Percentiles rank a stretch among this genome's conserved stretches.
phyloP scores from a whole-genome alignment of 2,797 vertebrate species.

The Macroramphosus scolopax region DNA sequence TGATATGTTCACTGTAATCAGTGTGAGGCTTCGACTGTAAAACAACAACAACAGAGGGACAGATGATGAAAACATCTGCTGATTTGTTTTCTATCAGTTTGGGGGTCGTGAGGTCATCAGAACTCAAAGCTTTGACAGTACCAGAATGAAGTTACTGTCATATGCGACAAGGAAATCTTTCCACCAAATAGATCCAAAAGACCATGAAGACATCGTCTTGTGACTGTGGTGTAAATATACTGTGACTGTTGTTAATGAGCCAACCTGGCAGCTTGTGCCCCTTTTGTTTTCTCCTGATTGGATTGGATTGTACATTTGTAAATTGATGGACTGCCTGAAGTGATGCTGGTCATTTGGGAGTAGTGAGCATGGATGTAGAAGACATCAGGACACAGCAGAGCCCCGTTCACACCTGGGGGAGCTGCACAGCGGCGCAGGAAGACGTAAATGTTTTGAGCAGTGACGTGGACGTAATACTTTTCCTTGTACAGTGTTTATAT shows the following conservation, averaged over 20 bases:
- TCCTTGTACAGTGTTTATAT: conserved; percentile 13
- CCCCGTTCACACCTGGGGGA: no score
- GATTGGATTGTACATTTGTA: conserved; percentile 12
- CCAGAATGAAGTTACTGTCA: no score
- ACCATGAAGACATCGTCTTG: no score
- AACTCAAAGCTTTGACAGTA: no score
- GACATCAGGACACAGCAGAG: no score
- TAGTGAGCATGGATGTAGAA: conserved; percentile 46
- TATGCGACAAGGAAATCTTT: no score
- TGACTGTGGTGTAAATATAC: conserved; percentile 50
- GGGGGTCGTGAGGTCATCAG: no score
- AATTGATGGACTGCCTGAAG: conserved; percentile 41
- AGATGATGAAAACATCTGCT: neutral
- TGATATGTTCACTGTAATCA: conserved; percentile 26
- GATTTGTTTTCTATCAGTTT: conserved; percentile 3
- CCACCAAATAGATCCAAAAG: conserved; percentile 20
- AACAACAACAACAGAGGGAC: conserved; percentile 5
- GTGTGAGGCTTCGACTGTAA: conserved; percentile 10
- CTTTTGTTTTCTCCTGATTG: conserved; percentile 40
- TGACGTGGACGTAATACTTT: no score
- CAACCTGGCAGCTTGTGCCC: no score
- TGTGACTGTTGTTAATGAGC: conserved; percentile 36
- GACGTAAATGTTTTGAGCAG: no score
- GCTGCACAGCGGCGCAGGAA: no score
- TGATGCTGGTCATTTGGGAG: conserved; percentile 42